Evolutionary conservation across 2,888 invertebrate species (phyloP).

Genomic region (Ectemnius lituratus): DNA sequence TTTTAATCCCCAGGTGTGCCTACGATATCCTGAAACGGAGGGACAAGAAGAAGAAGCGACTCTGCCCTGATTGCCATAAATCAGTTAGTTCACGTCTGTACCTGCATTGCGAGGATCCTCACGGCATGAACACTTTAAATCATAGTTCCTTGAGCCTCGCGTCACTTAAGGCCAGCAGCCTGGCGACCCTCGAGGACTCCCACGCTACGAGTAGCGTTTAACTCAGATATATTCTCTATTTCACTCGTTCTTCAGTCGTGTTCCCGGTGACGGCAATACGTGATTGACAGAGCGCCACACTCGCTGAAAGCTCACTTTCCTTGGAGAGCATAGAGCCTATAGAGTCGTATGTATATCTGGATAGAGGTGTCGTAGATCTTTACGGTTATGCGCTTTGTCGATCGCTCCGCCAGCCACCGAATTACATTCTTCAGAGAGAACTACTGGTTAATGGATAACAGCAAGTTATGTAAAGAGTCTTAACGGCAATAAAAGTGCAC

Average conservation of each 20-base stretch:
- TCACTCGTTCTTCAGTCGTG: neutral
- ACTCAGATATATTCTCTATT: constrained; percentile 13
- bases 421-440: neutral
- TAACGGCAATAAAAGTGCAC: constrained; percentile 62
- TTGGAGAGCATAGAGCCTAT: too few relatives aligned
- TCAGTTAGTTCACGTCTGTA: constrained; percentile 84
- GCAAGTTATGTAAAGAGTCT: constrained; percentile 50
- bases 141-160: constrained; percentile 79
- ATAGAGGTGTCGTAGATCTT: too few relatives aligned
- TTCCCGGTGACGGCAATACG: too few relatives aligned
- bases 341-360: too few relatives aligned
- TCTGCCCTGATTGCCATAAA: constrained; percentile 86
- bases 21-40: constrained; percentile 83
- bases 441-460: constrained; percentile 40
- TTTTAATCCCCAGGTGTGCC: constrained; percentile 80
- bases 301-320: too few relatives aligned
- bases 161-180: constrained; percentile 75
- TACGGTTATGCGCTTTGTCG: neutral
- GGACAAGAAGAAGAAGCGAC: constrained; percentile 83
- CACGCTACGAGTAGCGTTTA: constrained; percentile 77
- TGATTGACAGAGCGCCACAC: too few relatives aligned
- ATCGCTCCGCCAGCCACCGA: neutral
- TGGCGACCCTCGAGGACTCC: constrained; percentile 75
- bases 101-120: constrained; percentile 79
- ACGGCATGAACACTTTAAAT: constrained; percentile 74